Conservation (phyloP, 2,888 invertebrate genomes). For the Monochamus alternatus region DNA sequence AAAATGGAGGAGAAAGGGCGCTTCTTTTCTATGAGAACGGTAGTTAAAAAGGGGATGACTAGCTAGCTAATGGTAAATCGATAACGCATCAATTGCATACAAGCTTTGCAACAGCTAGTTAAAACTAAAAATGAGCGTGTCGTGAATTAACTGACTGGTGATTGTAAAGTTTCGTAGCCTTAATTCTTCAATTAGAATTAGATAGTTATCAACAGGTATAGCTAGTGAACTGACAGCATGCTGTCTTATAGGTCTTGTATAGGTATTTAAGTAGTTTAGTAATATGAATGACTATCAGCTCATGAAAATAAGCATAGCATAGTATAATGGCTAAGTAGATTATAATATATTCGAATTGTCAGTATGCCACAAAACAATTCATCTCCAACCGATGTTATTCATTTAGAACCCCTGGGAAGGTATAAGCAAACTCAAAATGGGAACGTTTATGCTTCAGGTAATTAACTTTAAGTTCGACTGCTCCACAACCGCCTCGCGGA, state of each 20-base stretch:
- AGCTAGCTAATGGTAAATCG: conserved; percentile 28
- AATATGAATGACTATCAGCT: conserved; percentile 17
- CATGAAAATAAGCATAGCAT: conserved; percentile 22
- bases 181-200: conserved; percentile 31
- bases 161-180: conserved; percentile 28
- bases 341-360: conserved; percentile 28
- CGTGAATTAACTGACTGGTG: conserved; percentile 24
- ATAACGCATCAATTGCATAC: conserved; percentile 19
- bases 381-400: conserved; percentile 73
- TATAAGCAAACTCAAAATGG: conserved; percentile 78
- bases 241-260: conserved; percentile 30
- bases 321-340: conserved; percentile 34
- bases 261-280: conserved; percentile 26
- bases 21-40: conserved; percentile 24
- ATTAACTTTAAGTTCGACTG: conserved; percentile 27
- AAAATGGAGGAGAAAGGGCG: conserved; percentile 34
- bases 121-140: conserved; percentile 29
- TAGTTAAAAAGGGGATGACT: conserved; percentile 31
- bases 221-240: conserved; percentile 34
- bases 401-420: conserved; percentile 78
- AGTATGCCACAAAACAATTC: conserved; percentile 64
- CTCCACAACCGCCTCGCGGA: conserved; percentile 51
- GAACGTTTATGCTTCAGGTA: conserved; percentile 74
- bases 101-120: conserved; percentile 22
- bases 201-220: conserved; percentile 37